Base-by-base conservation (phyloP, 1,140 invertebrate genomes). In the Trigoniulus corallinus region DNA sequence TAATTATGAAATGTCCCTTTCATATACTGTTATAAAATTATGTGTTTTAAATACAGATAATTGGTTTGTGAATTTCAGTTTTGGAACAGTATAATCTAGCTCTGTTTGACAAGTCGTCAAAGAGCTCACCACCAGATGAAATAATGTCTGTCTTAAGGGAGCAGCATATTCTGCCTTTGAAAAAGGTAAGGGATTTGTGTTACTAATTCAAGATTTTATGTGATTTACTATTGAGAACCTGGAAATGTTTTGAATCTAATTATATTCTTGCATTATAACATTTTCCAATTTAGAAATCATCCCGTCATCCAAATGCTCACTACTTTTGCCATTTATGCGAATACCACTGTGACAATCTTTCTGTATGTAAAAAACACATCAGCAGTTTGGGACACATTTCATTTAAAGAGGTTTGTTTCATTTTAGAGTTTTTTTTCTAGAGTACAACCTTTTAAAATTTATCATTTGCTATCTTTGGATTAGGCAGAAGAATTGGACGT, bases 241-340 rank as follows among this genome's bases (percentile, higher is more conserved):
- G n/a, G n/a, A n/a, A n/a, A n/a, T n/a, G n/a, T n/a, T n/a, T n/a
- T n/a, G n/a, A n/a, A n/a, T n/a, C n/a, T n/a, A n/a, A n/a, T n/a
- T n/a, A n/a, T n/a, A n/a, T n/a, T n/a, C n/a, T n/a, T n/a, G n/a
- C n/a, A n/a, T 34, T 34, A 34, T 34, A 7, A 7, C 29, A 7
- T 54, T 45, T 47, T 47, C 43, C 29, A 51, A n/a, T n/a, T n/a
- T 39, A 67, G 67, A 62, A 59, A 57, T 64, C 61, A 24, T 3
- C 48, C 1, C 54, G 55, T 29, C 66, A 64, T 55, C 60, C 61
- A 10, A 59, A 59, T 50, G 66, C 65, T 34, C 59, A 57, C 40
- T 69, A 56, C 53, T 67, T 62, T 51, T 69, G 67, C 57, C 62
- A 64, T 20, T 54, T 69, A 13, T 69, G 67, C 62, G 65, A 67